phyloP scores from a whole-genome alignment of 1,140 invertebrate genomes.

The Meloidogyne floridensis region DNA sequence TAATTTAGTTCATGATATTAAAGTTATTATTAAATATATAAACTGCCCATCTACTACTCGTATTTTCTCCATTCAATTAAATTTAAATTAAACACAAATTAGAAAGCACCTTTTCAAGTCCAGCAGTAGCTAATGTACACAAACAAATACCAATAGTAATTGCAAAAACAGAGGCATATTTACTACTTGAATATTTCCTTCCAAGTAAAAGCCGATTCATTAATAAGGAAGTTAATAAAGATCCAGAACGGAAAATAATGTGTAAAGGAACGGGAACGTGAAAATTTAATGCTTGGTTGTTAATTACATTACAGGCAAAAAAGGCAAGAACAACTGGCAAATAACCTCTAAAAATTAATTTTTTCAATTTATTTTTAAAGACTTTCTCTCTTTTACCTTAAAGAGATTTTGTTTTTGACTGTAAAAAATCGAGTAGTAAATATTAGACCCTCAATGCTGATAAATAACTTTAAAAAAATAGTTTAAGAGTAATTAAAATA shows the following conservation, averaged over 20 bases:
- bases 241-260: slow-evolving; percentile 96
- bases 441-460: slow-evolving; percentile 85
- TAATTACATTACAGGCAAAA: slow-evolving; percentile 86
- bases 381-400: slow-evolving; percentile 66
- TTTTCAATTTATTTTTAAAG: slow-evolving; percentile 28
- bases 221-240: slow-evolving; percentile 92
- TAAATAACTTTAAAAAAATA: slow-evolving; percentile 73
- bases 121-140: slow-evolving; percentile 82
- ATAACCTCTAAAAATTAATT: slow-evolving; percentile 76
- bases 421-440: slow-evolving; percentile 85
- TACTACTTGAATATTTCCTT: slow-evolving; percentile 78
- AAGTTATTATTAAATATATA: too few relatives aligned
- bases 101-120: slow-evolving; percentile 40
- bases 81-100: slow-evolving; percentile 13
- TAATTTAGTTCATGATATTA: neutral
- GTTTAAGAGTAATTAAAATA: too few relatives aligned
- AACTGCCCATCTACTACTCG: neutral
- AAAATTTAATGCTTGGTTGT: slow-evolving; percentile 94
- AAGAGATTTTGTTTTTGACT: slow-evolving; percentile 72
- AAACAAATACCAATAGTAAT: slow-evolving; percentile 87
- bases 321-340: slow-evolving; percentile 83
- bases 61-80: neutral
- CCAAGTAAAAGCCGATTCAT: slow-evolving; percentile 88
- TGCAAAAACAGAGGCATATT: slow-evolving; percentile 88
- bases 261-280: slow-evolving; percentile 97